phyloP scores from a whole-genome alignment of 2,113 vertebrate species.

The Gavia stellata region DNA sequence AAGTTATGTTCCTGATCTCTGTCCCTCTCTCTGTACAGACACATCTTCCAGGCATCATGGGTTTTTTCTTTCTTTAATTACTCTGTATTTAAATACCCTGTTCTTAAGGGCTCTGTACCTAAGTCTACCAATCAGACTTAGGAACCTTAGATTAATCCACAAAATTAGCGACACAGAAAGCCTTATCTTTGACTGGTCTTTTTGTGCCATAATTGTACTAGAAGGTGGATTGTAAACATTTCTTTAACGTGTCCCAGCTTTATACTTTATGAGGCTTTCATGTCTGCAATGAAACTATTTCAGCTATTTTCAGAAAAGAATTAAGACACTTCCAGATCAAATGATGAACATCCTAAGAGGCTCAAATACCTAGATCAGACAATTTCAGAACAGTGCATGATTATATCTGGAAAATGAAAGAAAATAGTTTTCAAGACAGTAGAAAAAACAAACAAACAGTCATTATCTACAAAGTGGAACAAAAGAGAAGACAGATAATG shows the following conservation, averaged over 20 bases:
- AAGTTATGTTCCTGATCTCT: background rate
- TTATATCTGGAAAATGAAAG: background rate
- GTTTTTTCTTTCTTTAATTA: background rate
- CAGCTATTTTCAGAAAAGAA: background rate
- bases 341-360: background rate
- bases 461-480: background rate
- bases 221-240: background rate
- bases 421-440: background rate
- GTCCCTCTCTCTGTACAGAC: background rate
- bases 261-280: background rate
- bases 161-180: background rate
- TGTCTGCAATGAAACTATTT: background rate
- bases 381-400: background rate
- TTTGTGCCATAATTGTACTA: background rate
- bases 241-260: background rate
- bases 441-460: background rate
- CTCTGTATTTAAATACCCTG: background rate
- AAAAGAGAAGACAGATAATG: background rate
- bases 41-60: background rate
- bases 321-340: background rate
- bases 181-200: background rate
- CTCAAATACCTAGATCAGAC: background rate
- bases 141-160: background rate
- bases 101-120: background rate
- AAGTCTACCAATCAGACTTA: background rate